These are phyloP conservation scores for Episyrphus balteatus DNA, from an alignment of 1,140 invertebrate genomes.

Conservation along the genomic window DNA sequence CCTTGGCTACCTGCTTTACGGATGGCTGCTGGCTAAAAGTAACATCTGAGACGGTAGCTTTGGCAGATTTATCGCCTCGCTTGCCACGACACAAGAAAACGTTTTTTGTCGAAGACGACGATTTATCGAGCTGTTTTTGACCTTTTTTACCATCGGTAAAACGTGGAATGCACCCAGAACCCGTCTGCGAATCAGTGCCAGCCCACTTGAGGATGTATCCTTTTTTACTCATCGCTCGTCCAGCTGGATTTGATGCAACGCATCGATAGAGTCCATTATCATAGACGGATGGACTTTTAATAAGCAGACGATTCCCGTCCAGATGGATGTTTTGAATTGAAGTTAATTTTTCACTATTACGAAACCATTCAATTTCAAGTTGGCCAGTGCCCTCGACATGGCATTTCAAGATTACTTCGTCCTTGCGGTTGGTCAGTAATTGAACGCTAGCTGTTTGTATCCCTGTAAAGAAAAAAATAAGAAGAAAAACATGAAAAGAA, in stretches of 20 bases:
- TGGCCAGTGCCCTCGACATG: constrained; percentile 59
- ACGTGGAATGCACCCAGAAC: constrained; percentile 20
- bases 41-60: constrained; percentile 14
- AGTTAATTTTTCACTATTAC: constrained; percentile 52
- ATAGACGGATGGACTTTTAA: constrained; percentile 45
- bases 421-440: constrained; percentile 45
- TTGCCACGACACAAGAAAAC: constrained; percentile 28
- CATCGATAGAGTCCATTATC: constrained; percentile 66
- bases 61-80: constrained; percentile 15
- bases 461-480: constrained; percentile 44
- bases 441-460: constrained; percentile 55
- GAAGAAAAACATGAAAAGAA: constrained; percentile 7
- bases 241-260: constrained; percentile 60
- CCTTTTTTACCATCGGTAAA: constrained; percentile 36
- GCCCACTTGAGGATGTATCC: constrained; percentile 40
- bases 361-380: constrained; percentile 64
- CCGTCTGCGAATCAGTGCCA: neutral
- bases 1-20: constrained; percentile 46
- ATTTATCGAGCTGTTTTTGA: constrained; percentile 37
- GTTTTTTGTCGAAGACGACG: constrained; percentile 46
- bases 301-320: constrained; percentile 51
- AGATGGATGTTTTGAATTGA: constrained; percentile 48
- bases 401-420: constrained; percentile 58
- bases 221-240: constrained; percentile 56
- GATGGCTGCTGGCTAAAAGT: constrained; percentile 39